A percentile compares a stretch with the other conserved stretches of the same genome.
These are phyloP conservation scores for Pristionchus japonicus DNA, from an alignment of 2,888 invertebrate genomes.

Conservation along the genomic window DNA sequence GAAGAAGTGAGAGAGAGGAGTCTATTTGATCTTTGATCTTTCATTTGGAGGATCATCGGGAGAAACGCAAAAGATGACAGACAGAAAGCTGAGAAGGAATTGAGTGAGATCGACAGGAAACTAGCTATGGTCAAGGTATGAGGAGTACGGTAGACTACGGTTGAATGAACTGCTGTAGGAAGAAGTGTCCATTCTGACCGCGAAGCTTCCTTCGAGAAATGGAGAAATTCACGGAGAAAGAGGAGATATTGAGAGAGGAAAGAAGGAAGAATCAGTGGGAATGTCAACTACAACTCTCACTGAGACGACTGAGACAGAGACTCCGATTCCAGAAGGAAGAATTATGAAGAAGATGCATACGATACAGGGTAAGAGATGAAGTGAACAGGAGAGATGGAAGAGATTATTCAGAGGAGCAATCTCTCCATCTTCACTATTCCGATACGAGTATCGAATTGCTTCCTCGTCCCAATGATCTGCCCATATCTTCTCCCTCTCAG, in stretches of 20 bases:
- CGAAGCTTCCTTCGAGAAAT: neutral
- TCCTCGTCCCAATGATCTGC: neutral
- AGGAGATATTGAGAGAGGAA: neutral
- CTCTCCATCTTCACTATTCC: neutral
- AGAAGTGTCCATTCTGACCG: conserved; percentile 12
- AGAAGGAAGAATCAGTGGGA: conserved; percentile 12
- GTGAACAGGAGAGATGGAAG: neutral
- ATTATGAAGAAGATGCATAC: conserved; percentile 26
- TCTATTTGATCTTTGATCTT: neutral
- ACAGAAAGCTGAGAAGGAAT: neutral
- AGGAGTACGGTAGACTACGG: neutral
- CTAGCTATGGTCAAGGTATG: neutral
- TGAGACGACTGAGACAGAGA: conserved; percentile 24
- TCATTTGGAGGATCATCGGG: neutral
- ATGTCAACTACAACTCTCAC: conserved; percentile 11
- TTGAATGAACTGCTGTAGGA: neutral
- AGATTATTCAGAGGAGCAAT: neutral
- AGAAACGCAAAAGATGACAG: neutral
- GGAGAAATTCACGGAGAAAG: neutral
- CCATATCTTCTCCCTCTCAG: conserved; percentile 10
- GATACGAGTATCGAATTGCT: conserved; percentile 5
- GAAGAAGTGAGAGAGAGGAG: neutral
- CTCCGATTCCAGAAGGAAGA: neutral
- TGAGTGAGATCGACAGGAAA: conserved; percentile 11
- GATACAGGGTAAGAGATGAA: neutral